phyloP scores from a whole-genome alignment of 2,113 vertebrate genomes.

The Ptilorrhoa leucosticta region DNA sequence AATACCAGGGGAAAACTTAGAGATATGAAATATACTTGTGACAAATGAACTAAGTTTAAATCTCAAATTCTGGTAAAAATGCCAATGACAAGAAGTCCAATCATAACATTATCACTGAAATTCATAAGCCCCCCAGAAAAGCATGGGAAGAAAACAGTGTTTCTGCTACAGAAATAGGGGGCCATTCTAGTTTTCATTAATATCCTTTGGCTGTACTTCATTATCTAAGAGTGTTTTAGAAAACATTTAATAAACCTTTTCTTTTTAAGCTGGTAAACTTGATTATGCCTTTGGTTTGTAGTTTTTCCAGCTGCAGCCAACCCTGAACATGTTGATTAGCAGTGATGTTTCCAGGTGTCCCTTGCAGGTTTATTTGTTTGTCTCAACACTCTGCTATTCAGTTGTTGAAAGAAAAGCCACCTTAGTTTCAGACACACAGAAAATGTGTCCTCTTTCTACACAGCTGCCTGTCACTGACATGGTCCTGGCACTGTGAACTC shows the following conservation, averaged over 20 bases:
- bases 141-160: not conserved
- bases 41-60: not conserved
- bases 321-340: not conserved
- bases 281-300: not conserved
- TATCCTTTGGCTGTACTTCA: not conserved
- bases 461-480: not conserved
- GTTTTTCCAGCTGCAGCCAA: not conserved
- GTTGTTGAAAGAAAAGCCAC: not conserved
- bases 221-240: not conserved
- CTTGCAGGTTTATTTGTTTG: not conserved
- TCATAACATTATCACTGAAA: not conserved
- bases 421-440: not conserved
- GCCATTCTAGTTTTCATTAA: not conserved
- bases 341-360: not conserved
- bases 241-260: not conserved
- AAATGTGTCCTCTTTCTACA: not conserved
- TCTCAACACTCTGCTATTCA: not conserved
- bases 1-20: not conserved
- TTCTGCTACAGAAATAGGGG: not conserved
- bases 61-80: not conserved
- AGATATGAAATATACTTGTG: not conserved
- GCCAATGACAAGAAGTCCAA: not conserved
- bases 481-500: not conserved
- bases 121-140: not conserved
- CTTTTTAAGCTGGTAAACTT: not conserved